Base-by-base conservation (phyloP, 30 jellyfish, hydroid and myxozoan species). In the Aurelia sp. region DNA sequence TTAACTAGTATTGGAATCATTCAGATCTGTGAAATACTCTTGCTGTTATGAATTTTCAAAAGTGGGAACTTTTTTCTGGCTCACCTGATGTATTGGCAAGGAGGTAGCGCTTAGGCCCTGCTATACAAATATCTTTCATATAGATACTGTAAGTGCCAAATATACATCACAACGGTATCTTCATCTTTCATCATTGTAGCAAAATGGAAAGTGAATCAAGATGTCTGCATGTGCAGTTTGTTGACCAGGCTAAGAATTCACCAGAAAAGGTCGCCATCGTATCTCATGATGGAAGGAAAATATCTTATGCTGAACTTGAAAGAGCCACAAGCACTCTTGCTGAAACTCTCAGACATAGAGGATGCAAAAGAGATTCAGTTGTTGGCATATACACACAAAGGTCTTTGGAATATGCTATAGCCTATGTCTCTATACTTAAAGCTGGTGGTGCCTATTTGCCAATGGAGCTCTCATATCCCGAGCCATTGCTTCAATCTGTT, bases 371-470 rank as follows among this genome's bases (percentile, higher is more conserved):
- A n/a, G 97, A 85, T 50, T 81, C 98, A n/a, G 84, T 81, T 47
- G 95, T 92, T 33, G 98, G 98, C 1, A 92, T 92, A 15, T 92
- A 92, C 74, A 86, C 88, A 86, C 97, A 87, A 13, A 96, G 93
- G 61, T 87, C 95, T 19, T 51, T 86, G 63, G 95, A 92, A 66
- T 92, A 33, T 63, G 78, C 91, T 30, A 12, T 87, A 13, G 90
- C 97, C 17, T 92, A 92, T 65, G 67, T 87, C 27, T 69, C 98
- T 7, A 89, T 96, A 4, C 80, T 92, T 40, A 86, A 84, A 67
- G 98, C 98, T 31, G 98, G 98, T 4, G 92, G 97, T 16, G 95
- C 94, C 21, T 92, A 92, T 78, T 73, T 92, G 19, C 98, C 98
- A 18, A 80, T 92, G 35, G 98, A 92, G 65, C 60, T 85, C 2